These are phyloP conservation scores for Odontocolon sp. DNA, from an alignment of 2,888 invertebrate species.

Conservation along the genomic window DNA sequence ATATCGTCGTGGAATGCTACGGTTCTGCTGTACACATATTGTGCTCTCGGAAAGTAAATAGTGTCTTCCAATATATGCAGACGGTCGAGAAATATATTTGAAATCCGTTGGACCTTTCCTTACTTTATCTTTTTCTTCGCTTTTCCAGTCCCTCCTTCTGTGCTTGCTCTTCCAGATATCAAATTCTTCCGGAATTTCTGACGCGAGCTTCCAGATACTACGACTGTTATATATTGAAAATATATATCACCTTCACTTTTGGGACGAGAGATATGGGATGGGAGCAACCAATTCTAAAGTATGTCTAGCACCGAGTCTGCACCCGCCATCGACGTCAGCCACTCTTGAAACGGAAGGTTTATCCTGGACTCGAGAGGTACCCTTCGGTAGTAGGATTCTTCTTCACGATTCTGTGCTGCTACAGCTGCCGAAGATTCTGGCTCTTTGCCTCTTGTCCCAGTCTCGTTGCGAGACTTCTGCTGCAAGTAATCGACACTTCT, in stretches of 20 bases:
- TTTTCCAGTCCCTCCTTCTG: background rate
- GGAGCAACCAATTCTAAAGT: conserved; percentile 44
- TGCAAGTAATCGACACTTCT: conserved; percentile 63
- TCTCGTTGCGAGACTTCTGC: conserved; percentile 30
- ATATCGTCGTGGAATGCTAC: background rate
- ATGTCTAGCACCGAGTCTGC: conserved; percentile 42
- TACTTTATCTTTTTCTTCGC: conserved; percentile 17
- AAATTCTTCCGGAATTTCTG: conserved; percentile 47
- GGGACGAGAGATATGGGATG: background rate
- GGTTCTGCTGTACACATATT: background rate
- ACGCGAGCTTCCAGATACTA: conserved; percentile 21
- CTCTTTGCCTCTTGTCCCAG: background rate
- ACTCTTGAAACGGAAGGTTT: conserved; percentile 49
- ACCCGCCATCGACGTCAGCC: conserved; percentile 48
- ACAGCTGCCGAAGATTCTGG: conserved; percentile 15
- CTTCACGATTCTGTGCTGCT: conserved; percentile 19
- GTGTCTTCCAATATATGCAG: conserved; percentile 32
- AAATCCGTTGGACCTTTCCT: conserved; percentile 40
- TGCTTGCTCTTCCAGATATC: conserved; percentile 40
- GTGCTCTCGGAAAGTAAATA: conserved; percentile 45
- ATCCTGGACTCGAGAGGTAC: conserved; percentile 51
- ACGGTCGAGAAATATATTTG: conserved; percentile 43
- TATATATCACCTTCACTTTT: conserved; percentile 19
- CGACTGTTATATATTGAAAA: conserved; percentile 10
- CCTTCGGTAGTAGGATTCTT: conserved; percentile 16